Conservation (phyloP, 2,113 vertebrate species). For the Corapipo altera region DNA sequence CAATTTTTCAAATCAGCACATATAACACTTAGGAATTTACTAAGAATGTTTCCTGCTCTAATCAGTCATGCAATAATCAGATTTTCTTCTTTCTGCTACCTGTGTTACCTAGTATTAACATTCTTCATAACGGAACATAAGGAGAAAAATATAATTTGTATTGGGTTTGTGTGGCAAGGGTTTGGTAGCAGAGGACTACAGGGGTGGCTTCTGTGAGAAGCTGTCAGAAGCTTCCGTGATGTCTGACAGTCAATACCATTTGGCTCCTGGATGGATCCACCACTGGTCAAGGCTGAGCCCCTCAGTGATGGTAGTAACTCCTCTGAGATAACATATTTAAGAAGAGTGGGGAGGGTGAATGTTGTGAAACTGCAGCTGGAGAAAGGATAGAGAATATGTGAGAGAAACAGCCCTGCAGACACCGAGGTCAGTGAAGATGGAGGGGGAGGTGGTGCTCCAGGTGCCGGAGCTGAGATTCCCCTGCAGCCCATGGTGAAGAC, state of each 20-base stretch:
- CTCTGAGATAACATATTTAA: neutral
- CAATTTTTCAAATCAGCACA: neutral
- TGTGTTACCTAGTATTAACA: neutral
- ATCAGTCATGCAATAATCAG: neutral
- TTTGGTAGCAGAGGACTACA: neutral
- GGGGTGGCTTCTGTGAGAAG: neutral
- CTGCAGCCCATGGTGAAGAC: neutral
- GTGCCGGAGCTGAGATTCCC: neutral
- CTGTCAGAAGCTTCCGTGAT: neutral
- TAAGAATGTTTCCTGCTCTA: neutral
- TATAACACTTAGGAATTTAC: neutral
- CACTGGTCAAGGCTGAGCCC: neutral
- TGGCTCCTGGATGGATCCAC: neutral
- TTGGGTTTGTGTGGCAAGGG: neutral
- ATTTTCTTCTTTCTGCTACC: neutral
- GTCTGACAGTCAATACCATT: neutral
- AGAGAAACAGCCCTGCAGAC: neutral
- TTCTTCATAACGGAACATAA: neutral
- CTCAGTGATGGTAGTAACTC: neutral
- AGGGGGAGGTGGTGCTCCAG: neutral
- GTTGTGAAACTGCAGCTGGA: neutral
- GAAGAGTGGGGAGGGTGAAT: fast-evolving
- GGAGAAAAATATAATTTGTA: neutral
- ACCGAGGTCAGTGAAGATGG: neutral
- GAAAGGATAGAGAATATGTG: neutral